Evolutionary conservation across 1,140 invertebrate genomes (phyloP).

Genomic region (Camponotus vicinus): DNA sequence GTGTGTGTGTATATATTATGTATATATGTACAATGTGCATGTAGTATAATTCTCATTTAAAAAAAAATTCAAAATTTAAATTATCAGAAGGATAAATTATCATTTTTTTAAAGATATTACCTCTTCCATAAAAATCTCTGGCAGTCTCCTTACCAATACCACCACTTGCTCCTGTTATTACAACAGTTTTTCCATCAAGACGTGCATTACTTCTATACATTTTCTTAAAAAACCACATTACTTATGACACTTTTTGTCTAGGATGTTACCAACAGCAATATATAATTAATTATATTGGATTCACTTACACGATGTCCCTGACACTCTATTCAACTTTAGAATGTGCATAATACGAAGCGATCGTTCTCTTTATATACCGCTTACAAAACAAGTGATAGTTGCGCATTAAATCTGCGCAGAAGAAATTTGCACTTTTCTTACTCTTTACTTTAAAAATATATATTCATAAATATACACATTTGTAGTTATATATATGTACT

Average conservation of each 20-base stretch:
- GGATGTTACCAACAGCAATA: not conserved
- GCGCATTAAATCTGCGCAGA: too few relatives aligned
- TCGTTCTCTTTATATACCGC: not conserved
- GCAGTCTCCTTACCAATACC: slow-evolving; percentile 96
- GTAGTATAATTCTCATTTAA: too few relatives aligned
- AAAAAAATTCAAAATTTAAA: not conserved
- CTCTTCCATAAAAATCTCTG: slow-evolving; percentile 91
- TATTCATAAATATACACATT: too few relatives aligned
- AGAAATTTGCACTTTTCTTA: too few relatives aligned
- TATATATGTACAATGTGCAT: too few relatives aligned
- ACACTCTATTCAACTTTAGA: not conserved
- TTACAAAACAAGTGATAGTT: not conserved
- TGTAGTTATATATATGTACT: too few relatives aligned
- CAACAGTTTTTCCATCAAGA: slow-evolving; percentile 29
- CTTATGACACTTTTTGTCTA: not conserved
- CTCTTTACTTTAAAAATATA: too few relatives aligned
- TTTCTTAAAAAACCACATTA: not conserved
- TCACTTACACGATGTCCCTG: too few relatives aligned
- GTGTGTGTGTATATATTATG: too few relatives aligned
- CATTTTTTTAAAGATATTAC: slow-evolving; percentile 78
- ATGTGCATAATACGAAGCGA: too few relatives aligned
- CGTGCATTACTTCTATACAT: slow-evolving; percentile 5
- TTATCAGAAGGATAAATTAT: not conserved
- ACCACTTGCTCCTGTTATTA: slow-evolving; percentile 94
- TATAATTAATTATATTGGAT: not conserved